Base-by-base conservation (phyloP, 1,140 invertebrate genomes). In the Pseudomyrmex pallidus region DNA sequence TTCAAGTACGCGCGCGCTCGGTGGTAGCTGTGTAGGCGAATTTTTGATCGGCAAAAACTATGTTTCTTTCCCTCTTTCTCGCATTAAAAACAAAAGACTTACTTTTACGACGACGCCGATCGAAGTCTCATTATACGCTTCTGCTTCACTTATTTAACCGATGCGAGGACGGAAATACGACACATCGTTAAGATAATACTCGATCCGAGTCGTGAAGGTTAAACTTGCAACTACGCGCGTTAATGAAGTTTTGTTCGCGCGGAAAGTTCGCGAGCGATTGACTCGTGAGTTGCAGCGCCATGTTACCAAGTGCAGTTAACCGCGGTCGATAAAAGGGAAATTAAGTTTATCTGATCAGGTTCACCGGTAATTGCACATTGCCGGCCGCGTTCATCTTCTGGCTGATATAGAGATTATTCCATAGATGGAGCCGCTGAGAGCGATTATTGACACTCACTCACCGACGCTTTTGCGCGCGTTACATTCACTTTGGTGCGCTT, bases 221-320 rank as follows among this genome's bases (percentile, higher is more conserved):
- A 12, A 68, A 35, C 35, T 35, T 35, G 48, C 17, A 17, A 67
- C 54, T 46, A n/a, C 66, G 25, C 17, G 74, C 74, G 35, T 46
- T 77, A 67, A 77, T 56, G 63, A 77, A 77, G 67, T 77, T 77
- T 77, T 50, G 35, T 77, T 77, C 9, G 63, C 12, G 50, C 62
- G 22, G 17, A 46, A 77, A 77, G 57, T 77, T 77, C 13, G 48
- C n/a, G 17, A 35, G 13, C 35, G 44, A 44, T 2, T 25, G 2
- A 48, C 13, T 25, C 2, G 22, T 2, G 12, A 17, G 62, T 4
- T 8, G 4, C 22, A n/a, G 74, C 50, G 17, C 12, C 61, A 35
- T 5, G 25, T 25, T 17, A 15, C 48, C 56, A 77, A 67, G 25
- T 13, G 50, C 35, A 46, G 25, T 77, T 67, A 54, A 77, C 50